A percentile compares a stretch with the other conserved stretches of the same genome.
Conservation (phyloP, 2,113 vertebrate species). For the Hemiscyllium ocellatum region DNA sequence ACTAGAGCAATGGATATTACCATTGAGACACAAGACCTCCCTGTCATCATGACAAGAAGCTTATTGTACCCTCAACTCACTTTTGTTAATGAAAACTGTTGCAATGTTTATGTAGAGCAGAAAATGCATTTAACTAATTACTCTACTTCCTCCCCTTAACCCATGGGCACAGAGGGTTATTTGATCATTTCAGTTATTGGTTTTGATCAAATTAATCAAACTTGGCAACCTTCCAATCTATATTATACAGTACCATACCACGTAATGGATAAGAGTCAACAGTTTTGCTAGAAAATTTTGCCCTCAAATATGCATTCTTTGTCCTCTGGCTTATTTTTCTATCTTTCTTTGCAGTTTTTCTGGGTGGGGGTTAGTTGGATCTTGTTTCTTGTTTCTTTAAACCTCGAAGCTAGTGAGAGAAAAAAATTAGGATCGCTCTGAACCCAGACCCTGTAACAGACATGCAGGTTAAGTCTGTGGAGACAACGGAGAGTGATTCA, state of each 20-base stretch:
- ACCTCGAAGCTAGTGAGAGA: neutral
- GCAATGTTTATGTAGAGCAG: neutral
- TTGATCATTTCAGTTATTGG: neutral
- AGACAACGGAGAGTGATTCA: neutral
- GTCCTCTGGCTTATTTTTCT: neutral
- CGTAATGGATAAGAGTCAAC: neutral
- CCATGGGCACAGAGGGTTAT: neutral
- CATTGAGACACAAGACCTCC: too few species aligned
- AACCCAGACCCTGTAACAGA: neutral
- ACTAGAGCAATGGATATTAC: too few species aligned
- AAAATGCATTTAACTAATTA: neutral
- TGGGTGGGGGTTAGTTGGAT: too few species aligned
- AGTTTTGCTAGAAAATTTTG: neutral
- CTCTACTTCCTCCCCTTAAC: neutral
- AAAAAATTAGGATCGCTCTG: neutral
- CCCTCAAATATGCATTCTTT: neutral
- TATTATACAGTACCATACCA: neutral
- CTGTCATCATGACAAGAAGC: neutral
- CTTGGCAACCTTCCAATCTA: neutral
- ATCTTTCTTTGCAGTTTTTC: neutral
- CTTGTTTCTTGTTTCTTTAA: neutral
- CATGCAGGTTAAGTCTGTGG: neutral
- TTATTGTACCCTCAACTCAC: neutral
- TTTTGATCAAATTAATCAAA: neutral
- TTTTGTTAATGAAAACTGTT: neutral